phyloP scores from a whole-genome alignment of 2,113 vertebrate species.

The Bostrychus sinensis region DNA sequence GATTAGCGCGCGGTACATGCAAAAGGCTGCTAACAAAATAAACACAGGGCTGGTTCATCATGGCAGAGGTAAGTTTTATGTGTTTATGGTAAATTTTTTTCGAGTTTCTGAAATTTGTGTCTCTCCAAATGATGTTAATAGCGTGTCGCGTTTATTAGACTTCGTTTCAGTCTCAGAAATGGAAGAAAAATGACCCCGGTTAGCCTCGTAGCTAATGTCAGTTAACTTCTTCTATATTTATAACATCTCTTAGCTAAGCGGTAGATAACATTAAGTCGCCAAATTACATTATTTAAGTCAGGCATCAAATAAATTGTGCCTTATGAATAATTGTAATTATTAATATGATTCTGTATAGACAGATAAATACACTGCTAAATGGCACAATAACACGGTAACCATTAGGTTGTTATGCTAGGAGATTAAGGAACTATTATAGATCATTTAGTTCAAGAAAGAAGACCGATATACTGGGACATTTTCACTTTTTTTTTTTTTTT shows the following conservation, averaged over 20 bases:
- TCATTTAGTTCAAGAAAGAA: no score
- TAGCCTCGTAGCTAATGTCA: conserved; percentile 23
- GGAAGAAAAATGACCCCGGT: background rate
- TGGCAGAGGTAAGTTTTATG: conserved; percentile 64
- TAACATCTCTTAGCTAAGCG: background rate
- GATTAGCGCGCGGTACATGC: conserved; percentile 7
- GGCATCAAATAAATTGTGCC: no score
- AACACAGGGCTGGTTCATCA: conserved; percentile 41
- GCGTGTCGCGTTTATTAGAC: background rate
- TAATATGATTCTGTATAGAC: no score
- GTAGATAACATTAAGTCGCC: no score
- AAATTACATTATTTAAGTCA: no score
- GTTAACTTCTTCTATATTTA: background rate
- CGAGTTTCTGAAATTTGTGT: background rate
- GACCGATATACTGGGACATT: no score
- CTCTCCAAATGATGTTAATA: background rate
- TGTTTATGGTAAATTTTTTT: background rate
- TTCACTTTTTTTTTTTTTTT: no score
- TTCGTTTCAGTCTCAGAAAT: background rate
- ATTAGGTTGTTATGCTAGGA: background rate
- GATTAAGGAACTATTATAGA: no score
- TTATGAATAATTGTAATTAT: no score
- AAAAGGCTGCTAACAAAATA: conserved; percentile 27
- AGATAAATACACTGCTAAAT: background rate
- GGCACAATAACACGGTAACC: background rate